These are phyloP conservation scores for Nestor notabilis DNA, from an alignment of 2,113 vertebrate genomes.

Conservation along the genomic window DNA sequence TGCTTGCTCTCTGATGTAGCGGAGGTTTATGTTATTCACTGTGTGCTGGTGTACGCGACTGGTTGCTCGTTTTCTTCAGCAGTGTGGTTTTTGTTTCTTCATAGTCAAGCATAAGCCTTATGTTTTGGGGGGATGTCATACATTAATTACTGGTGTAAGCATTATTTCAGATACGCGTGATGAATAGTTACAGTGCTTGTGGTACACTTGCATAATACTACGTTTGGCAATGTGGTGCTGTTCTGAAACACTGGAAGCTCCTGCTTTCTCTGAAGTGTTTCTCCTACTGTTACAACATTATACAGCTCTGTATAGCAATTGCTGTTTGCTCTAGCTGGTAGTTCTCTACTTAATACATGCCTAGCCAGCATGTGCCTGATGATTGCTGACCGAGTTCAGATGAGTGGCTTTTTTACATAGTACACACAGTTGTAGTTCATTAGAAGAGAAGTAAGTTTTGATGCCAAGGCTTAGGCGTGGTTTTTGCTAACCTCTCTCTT, in stretches of 20 bases:
- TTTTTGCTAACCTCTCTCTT: neutral
- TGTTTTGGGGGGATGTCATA: neutral
- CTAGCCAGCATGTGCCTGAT: neutral
- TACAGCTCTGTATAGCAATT: neutral
- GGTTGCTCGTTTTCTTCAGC: neutral
- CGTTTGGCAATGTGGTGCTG: slow-evolving; percentile 33
- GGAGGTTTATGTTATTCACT: neutral
- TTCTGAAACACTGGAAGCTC: slow-evolving; percentile 35
- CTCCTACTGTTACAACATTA: neutral
- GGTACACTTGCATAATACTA: neutral
- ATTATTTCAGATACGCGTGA: neutral
- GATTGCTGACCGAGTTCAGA: neutral
- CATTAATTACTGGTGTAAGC: neutral
- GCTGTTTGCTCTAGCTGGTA: neutral
- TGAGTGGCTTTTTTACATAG: neutral
- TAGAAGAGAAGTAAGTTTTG: neutral
- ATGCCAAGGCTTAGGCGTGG: neutral
- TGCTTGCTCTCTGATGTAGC: neutral
- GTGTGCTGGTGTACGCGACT: rapidly evolving
- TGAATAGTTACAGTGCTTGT: neutral
- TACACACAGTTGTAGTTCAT: neutral
- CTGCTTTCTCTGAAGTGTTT: slow-evolving; percentile 19
- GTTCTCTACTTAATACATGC: neutral
- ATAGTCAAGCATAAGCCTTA: neutral
- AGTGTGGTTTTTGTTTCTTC: slow-evolving; percentile 17